Evolutionary conservation across 37 sponge, comb jelly and placozoan species (phyloP), one percentile per base, ranked within the genome.

Genomic region (Diacarnus erythraeanus): DNA sequence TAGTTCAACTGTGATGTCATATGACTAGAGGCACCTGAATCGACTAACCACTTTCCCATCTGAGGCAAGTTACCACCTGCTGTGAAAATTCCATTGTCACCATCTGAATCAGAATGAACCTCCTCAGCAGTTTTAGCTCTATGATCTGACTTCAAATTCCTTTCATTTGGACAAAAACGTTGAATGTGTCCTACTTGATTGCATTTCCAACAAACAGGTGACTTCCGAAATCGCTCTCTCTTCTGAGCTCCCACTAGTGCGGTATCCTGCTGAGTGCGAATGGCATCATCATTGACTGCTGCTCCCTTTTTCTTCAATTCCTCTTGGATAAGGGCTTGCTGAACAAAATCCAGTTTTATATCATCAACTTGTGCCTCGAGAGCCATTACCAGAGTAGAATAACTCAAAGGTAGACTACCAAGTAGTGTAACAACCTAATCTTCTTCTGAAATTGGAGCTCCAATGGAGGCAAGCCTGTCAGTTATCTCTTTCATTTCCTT

Each of bases 401-500:
- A 88, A 25, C 42, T 23, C 0, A 35, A 9, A 34, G 83, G 88
- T 42, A 88, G 57, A 39, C 77, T 88, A 42, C 77, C 73, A 37
- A 88, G 41, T 0, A 88, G 78, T 25, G 73, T 88, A 22, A 88
- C 77, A 2, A 77, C 88, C 37, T 81, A 78, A 30, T 82, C 72
- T 77, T 82, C 82, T 36, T 88, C 83, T 8, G 77, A 58, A 5
- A 88, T 77, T 8, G 78, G 78, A 40, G 78, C 72, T 34, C 70
- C 76, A 39, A 88, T 88, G 0, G 88, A 54, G 26, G 64, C 68
- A 31, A 88, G 73, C 61, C 54, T 76, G 35, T 88, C 83, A 20
- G 83, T 71, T 21, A 88, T 33, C 42, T 81, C 83, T 30, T 88
- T 88, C 78, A 88, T 82, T 17, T 70, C 29, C 65, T 88, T 88